These are phyloP conservation scores for Amblyopsis rosae DNA, from an alignment of 2,113 vertebrate species.

Conservation along the genomic window DNA sequence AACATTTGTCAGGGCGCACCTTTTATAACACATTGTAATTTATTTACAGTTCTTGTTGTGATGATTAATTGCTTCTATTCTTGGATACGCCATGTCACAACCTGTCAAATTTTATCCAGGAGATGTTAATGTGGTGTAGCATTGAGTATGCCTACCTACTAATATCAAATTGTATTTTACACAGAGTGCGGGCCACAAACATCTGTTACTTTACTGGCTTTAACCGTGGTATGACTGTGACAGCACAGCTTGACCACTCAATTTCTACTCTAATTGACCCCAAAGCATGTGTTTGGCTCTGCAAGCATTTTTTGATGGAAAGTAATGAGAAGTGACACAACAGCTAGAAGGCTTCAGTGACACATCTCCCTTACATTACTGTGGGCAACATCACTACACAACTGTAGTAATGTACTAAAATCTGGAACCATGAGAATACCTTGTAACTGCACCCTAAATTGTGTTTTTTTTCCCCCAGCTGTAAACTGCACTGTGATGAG, in stretches of 20 bases:
- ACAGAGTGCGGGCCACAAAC: background rate
- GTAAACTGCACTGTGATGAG: too few relatives aligned
- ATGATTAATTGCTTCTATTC: background rate
- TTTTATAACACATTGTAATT: background rate
- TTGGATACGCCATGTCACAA: background rate
- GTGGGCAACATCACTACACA: slow-evolving; percentile 43
- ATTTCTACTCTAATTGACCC: slow-evolving; percentile 28
- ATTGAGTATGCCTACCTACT: too few relatives aligned
- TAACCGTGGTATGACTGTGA: slow-evolving; percentile 29
- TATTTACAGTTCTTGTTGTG: background rate
- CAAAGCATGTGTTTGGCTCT: slow-evolving; percentile 10
- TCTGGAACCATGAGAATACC: slow-evolving; percentile 65
- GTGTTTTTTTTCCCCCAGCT: too few relatives aligned
- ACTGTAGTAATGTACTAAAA: slow-evolving; percentile 59
- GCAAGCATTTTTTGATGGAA: slow-evolving; percentile 29
- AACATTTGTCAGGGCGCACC: background rate
- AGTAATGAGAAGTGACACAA: slow-evolving; percentile 44
- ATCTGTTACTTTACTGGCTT: slow-evolving; percentile 7
- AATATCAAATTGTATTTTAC: background rate
- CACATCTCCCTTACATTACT: slow-evolving; percentile 50
- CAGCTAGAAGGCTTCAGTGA: slow-evolving; percentile 42
- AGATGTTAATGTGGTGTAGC: background rate
- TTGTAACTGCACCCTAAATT: slow-evolving; percentile 13
- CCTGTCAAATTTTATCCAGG: background rate
- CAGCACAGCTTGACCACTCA: slow-evolving; percentile 34